Percentiles rank a stretch among this genome's conserved stretches.
Conservation (phyloP, 2,797 vertebrate species). For the Melanotaenia nigrans region DNA sequence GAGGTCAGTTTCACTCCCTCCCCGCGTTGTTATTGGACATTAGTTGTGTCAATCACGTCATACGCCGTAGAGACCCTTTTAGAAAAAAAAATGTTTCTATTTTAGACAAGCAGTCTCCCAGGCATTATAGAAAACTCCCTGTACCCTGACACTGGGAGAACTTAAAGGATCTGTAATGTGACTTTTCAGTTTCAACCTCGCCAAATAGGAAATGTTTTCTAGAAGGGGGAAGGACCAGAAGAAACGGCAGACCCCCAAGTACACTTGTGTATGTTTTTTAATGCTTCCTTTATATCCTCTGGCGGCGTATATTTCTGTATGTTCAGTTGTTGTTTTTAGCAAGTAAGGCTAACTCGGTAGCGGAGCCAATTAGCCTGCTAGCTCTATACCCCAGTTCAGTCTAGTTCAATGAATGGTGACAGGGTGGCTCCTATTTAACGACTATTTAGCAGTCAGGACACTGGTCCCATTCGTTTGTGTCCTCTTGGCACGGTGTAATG, state of each 20-base stretch:
- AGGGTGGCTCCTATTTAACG: slow-evolving; percentile 43
- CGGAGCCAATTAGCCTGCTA: slow-evolving; percentile 63
- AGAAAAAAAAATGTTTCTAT: slow-evolving; percentile 55
- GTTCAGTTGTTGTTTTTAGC: slow-evolving; percentile 54
- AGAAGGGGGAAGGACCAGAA: slow-evolving; percentile 78
- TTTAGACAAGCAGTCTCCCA: slow-evolving; percentile 54
- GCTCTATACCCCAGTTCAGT: slow-evolving; percentile 38
- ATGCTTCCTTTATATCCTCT: slow-evolving; percentile 17
- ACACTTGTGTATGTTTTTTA: slow-evolving; percentile 77
- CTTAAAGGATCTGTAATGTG: slow-evolving; percentile 72
- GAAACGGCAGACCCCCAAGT: slow-evolving; percentile 80
- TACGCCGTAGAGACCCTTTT: slow-evolving; percentile 28
- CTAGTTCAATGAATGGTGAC: slow-evolving; percentile 26
- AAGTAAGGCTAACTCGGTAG: slow-evolving; percentile 55
- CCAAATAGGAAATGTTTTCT: slow-evolving; percentile 82
- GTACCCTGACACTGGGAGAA: slow-evolving; percentile 43
- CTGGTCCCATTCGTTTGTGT: slow-evolving; percentile 6
- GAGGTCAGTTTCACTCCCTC: slow-evolving; percentile 6
- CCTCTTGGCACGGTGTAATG: neutral
- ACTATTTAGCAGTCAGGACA: slow-evolving; percentile 31
- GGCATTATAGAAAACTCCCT: slow-evolving; percentile 26
- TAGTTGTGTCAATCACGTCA: slow-evolving; percentile 48
- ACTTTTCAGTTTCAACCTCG: slow-evolving; percentile 57
- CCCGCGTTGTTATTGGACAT: slow-evolving; percentile 62
- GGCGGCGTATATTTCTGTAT: slow-evolving; percentile 12